These are phyloP conservation scores for Drosophila bipectinata DNA, from an alignment of 1,140 invertebrate genomes.

Conservation along the genomic window DNA sequence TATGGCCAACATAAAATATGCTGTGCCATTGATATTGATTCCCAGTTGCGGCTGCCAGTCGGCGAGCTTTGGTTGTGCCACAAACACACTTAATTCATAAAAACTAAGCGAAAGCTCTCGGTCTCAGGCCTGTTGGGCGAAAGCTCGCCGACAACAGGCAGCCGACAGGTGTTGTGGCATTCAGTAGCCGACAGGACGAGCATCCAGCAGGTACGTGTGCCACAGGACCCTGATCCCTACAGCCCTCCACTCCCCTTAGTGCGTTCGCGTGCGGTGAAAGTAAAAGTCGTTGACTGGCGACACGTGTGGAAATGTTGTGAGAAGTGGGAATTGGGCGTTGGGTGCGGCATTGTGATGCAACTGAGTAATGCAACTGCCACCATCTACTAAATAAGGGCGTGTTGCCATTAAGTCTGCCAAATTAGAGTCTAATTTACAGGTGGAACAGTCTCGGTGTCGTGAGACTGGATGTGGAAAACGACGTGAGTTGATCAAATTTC, in stretches of 20 bases:
- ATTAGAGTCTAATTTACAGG: slow-evolving; percentile 2
- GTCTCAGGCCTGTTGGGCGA: neutral
- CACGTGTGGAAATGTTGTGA: slow-evolving; percentile 13
- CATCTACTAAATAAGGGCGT: slow-evolving; percentile 20
- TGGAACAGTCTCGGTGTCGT: neutral
- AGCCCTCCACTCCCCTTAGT: neutral
- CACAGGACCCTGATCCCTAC: neutral
- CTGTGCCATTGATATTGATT: slow-evolving; percentile 56
- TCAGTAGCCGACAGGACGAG: slow-evolving; percentile 71
- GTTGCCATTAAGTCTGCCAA: slow-evolving; percentile 15
- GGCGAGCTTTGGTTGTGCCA: slow-evolving; percentile 55
- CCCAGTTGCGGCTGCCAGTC: slow-evolving; percentile 16
- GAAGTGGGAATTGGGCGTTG: neutral
- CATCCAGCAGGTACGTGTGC: slow-evolving; percentile 63
- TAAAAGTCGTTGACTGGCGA: slow-evolving; percentile 18
- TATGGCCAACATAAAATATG: slow-evolving; percentile 10
- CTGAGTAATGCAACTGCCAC: slow-evolving; percentile 13
- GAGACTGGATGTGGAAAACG: neutral
- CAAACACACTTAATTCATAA: slow-evolving; percentile 74
- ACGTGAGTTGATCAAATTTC: neutral
- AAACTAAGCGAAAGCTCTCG: slow-evolving; percentile 60
- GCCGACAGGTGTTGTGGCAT: slow-evolving; percentile 73
- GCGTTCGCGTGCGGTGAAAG: slow-evolving; percentile 13
- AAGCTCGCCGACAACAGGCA: slow-evolving; percentile 38
- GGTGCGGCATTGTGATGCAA: slow-evolving; percentile 23